Evolutionary conservation across 2,888 invertebrate genomes (phyloP), one percentile per base, ranked within the genome.

Genomic region (Nipponacmea schrenckii): DNA sequence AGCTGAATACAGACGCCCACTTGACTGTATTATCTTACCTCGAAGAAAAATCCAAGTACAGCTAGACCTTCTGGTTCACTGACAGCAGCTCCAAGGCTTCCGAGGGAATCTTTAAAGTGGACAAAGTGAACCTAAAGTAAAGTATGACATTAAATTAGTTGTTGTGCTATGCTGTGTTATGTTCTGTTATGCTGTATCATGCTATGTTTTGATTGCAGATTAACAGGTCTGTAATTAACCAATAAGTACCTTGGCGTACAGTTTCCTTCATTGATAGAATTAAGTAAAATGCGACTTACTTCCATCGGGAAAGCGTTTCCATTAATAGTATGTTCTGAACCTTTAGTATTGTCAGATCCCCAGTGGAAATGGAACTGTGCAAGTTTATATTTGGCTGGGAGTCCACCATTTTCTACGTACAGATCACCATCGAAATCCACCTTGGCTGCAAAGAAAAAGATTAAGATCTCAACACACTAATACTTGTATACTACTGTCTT

Each of bases 91-190:
- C 86, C 81, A 14, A 91, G 84, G 77, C 90, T 91, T 1, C 83
- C 84, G 79, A 91, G 92, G n/a, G 84, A 84, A 50, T 94, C 94
- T 84, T 92, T 94, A 85, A 94, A 94, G 64, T 67, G 66, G 0
- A 94, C 94, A 72, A 93, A 92, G 84, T 94, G 94, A 48, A 93
- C 74, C 70, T 70, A 27, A 15, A 70, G 39, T 44, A 39, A 45
- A 31, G 17, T 24, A 65, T 5, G 27, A 17, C 12, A 17, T n/a
- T n/a, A n/a, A n/a, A n/a, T n/a, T n/a, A n/a, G n/a, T 31, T 31
- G 31, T 31, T 31, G n/a, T 31, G 31, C 5, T 31, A 3, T 31
- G 2, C 31, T 31, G 3, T 31, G 31, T 31, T 31, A 31, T 3
- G 31, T 5, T 31, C 31, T 31, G 31, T 31, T 31, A 31, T 31